Conservation (phyloP, 2,797 vertebrate species). For the Peromyscus melanophrys region DNA sequence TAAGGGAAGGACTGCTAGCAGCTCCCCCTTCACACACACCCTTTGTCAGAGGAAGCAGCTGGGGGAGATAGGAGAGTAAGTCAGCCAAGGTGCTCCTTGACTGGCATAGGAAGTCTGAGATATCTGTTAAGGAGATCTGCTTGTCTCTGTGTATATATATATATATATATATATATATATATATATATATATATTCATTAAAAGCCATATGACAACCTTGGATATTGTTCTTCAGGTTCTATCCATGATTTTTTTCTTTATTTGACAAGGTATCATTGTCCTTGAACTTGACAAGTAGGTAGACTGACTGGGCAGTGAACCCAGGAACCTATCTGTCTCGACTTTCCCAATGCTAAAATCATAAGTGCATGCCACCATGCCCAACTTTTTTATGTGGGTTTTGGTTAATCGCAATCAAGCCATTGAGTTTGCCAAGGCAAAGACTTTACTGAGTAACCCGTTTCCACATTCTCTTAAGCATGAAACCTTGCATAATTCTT, state of each 20-base stretch:
- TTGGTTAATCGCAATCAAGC: background rate
- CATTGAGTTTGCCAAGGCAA: background rate
- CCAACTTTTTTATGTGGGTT: background rate
- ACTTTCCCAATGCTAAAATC: background rate
- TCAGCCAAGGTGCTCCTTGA: rapidly evolving
- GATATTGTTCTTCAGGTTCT: background rate
- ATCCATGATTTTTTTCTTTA: background rate
- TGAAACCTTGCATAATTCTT: no score
- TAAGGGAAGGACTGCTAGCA: background rate
- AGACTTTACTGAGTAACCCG: background rate
- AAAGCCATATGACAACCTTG: background rate
- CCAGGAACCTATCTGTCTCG: background rate
- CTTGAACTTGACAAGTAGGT: background rate
- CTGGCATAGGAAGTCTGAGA: background rate
- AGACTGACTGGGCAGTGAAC: background rate
- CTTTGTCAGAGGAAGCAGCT: background rate
- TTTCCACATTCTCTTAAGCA: background rate
- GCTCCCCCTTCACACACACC: background rate
- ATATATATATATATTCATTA: background rate
- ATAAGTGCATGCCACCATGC: background rate
- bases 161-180: background rate
- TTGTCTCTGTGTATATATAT: background rate
- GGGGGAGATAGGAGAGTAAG: background rate
- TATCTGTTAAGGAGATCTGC: background rate
- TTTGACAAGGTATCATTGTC: background rate